phyloP scores from a whole-genome alignment of 1,140 invertebrate species.

The Psilanteris sp. region DNA sequence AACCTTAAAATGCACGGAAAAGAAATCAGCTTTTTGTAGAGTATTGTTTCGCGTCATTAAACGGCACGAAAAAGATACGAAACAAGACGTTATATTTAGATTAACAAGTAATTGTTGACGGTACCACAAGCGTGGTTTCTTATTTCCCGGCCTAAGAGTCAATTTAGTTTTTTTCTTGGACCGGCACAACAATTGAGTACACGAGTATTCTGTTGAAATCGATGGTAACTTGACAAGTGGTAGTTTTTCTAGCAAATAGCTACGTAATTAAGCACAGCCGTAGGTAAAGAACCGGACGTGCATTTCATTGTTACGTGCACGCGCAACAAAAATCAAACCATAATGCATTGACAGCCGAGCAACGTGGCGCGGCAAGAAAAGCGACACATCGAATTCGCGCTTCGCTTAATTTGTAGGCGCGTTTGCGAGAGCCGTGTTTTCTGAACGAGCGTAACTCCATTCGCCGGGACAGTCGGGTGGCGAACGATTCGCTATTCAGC shows the following conservation, averaged over 20 bases:
- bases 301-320: constrained; percentile 4
- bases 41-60: constrained; percentile 24
- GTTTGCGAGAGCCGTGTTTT: too few relatives aligned
- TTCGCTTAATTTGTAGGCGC: constrained; percentile 31
- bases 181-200: constrained; percentile 31
- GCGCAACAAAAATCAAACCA: constrained; percentile 11
- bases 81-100: constrained; percentile 44
- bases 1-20: not conserved
- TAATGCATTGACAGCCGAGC: not conserved
- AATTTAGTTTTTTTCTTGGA: constrained; percentile 31
- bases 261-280: constrained; percentile 22
- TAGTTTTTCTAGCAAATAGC: constrained; percentile 12
- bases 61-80: constrained; percentile 21
- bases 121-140: constrained; percentile 31
- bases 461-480: too few relatives aligned
- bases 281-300: constrained; percentile 12
- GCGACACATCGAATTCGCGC: constrained; percentile 22
- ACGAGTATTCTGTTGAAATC: constrained; percentile 48
- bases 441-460: too few relatives aligned
- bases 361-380: constrained; percentile 1
- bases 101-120: constrained; percentile 43
- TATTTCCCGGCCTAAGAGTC: constrained; percentile 28
- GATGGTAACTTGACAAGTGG: constrained; percentile 22
- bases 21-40: constrained; percentile 1
- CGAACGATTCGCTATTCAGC: too few relatives aligned